These are phyloP conservation scores for Caerostris extrusa DNA, from an alignment of 1,140 invertebrate species.

Conservation along the genomic window DNA sequence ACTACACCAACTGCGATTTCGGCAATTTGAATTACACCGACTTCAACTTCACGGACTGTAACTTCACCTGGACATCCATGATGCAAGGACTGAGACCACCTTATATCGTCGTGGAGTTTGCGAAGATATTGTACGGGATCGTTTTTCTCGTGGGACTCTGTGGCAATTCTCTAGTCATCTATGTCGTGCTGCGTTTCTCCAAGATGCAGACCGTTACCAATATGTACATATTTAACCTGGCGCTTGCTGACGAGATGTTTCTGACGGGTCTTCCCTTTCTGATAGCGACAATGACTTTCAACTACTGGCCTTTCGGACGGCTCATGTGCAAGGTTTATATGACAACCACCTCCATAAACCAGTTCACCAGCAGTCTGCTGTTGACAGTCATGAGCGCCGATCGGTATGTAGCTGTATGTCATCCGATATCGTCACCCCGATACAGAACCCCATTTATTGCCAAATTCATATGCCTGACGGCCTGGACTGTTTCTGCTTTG, in stretches of 20 bases:
- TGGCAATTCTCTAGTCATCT: conserved; percentile 97
- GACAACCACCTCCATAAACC: conserved; percentile 96
- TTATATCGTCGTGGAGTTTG: conserved; percentile 75
- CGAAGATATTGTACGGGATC: conserved; percentile 82
- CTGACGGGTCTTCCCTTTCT: conserved; percentile 96
- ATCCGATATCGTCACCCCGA: conserved; percentile 93
- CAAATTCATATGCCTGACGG: conserved; percentile 90
- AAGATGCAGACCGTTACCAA: conserved; percentile 99
- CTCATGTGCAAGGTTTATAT: conserved; percentile 96
- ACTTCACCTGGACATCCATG: background rate
- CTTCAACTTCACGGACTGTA: conserved; percentile 23
- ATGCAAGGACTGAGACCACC: conserved; percentile 34
- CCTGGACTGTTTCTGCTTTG: conserved; percentile 91
- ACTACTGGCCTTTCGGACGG: conserved; percentile 95
- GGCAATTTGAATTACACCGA: conserved; percentile 45
- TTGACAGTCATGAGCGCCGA: conserved; percentile 97
- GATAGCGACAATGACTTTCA: conserved; percentile 91
- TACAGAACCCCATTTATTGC: conserved; percentile 93
- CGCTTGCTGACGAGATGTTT: conserved; percentile 97
- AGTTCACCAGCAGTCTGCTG: conserved; percentile 96
- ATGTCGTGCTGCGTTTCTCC: conserved; percentile 94
- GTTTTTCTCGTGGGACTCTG: conserved; percentile 94
- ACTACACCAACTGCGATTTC: background rate
- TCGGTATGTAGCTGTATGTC: conserved; percentile 96
- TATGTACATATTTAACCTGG: conserved; percentile 97